Percentiles rank a stretch among this genome's conserved stretches.
These are phyloP conservation scores for Drosophila funebris DNA, from an alignment of 1,140 invertebrate species.

Conservation along the genomic window DNA sequence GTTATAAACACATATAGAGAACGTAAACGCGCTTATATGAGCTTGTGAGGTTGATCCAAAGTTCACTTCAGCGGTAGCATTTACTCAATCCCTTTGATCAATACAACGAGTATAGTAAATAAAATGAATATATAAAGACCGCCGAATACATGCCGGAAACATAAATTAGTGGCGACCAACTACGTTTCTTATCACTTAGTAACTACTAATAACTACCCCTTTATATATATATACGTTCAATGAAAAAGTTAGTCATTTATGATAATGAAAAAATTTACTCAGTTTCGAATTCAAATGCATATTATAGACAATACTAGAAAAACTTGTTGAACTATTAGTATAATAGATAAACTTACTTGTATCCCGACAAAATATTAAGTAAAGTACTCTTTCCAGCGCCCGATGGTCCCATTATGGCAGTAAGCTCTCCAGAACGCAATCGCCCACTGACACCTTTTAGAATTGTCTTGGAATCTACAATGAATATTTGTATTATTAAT, in stretches of 20 bases:
- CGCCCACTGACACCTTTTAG: conserved; percentile 93
- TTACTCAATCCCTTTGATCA: conserved; percentile 19
- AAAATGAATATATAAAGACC: conserved; percentile 28
- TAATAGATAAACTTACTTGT: conserved; percentile 88
- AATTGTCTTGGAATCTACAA: conserved; percentile 90
- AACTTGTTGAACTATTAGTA: neutral
- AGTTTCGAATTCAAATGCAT: conserved; percentile 37
- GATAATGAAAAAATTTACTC: neutral
- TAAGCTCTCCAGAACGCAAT: conserved; percentile 92
- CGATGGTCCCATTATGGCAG: conserved; percentile 97
- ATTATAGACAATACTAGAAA: conserved; percentile 8
- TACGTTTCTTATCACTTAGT: neutral
- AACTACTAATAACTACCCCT: neutral
- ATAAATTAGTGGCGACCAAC: conserved; percentile 11
- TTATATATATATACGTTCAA: neutral
- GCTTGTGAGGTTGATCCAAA: conserved; percentile 38
- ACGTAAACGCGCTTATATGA: neutral
- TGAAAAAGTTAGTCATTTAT: conserved; percentile 2
- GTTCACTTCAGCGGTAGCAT: conserved; percentile 35
- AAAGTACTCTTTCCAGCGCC: conserved; percentile 96
- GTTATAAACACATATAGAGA: conserved; percentile 1
- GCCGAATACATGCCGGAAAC: conserved; percentile 43
- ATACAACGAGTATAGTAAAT: conserved; percentile 30
- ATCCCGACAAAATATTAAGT: conserved; percentile 94
- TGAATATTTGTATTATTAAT: neutral